Conservation (phyloP, 2,888 invertebrate genomes). For the Lasioglossum calceatum region DNA sequence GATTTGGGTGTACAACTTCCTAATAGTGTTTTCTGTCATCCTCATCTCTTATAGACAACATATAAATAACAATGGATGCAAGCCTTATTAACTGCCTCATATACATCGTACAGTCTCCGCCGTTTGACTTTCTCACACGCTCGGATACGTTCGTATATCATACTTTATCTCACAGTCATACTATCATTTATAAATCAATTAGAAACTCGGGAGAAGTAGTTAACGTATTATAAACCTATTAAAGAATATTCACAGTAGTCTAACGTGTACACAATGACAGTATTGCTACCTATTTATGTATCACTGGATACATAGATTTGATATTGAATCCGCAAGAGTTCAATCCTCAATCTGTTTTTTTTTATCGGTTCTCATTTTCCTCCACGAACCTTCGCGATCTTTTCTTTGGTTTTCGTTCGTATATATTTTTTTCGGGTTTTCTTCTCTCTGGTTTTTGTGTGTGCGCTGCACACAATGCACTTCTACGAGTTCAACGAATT, state of each 20-base stretch:
- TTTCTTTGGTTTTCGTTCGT: not conserved
- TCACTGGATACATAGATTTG: slow-evolving; percentile 66
- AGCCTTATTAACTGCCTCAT: slow-evolving; percentile 56
- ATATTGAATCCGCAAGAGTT: slow-evolving; percentile 67
- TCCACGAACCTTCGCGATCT: not conserved
- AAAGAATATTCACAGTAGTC: slow-evolving; percentile 82
- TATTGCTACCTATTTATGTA: slow-evolving; percentile 75
- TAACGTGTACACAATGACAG: slow-evolving; percentile 80
- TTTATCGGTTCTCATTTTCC: slow-evolving; percentile 17
- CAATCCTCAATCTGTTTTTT: slow-evolving; percentile 18
- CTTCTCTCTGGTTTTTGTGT: not conserved
- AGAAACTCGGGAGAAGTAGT: slow-evolving; percentile 73
- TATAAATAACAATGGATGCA: slow-evolving; percentile 74
- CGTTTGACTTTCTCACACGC: slow-evolving; percentile 58
- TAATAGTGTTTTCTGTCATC: slow-evolving; percentile 65
- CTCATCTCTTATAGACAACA: slow-evolving; percentile 64
- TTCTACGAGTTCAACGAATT: not conserved
- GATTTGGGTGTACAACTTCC: slow-evolving; percentile 74
- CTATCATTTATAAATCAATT: slow-evolving; percentile 69
- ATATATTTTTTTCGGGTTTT: not conserved
- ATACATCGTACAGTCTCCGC: slow-evolving; percentile 63
- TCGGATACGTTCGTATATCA: slow-evolving; percentile 40
- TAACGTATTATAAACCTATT: slow-evolving; percentile 82
- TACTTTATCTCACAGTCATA: slow-evolving; percentile 34
- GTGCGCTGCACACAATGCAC: not conserved